These are phyloP conservation scores for Nycticryphes semicollaris DNA, from an alignment of 2,113 vertebrate genomes.

Conservation along the genomic window DNA sequence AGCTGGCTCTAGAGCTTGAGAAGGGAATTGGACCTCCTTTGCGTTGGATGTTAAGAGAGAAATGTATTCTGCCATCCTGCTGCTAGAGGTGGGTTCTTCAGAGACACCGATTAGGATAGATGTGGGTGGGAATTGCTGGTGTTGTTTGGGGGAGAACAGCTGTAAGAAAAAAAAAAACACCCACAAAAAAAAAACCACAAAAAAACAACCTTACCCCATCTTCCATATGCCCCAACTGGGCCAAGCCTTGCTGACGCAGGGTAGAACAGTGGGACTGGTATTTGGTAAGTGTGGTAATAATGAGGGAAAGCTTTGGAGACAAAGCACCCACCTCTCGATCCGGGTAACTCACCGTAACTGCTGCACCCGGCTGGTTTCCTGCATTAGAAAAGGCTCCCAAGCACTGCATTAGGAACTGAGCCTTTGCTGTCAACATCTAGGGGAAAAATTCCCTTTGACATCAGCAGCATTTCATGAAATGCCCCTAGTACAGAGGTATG, in stretches of 20 bases:
- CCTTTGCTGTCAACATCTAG: background rate
- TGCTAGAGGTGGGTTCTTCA: background rate
- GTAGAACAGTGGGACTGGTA: background rate
- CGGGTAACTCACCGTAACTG: background rate
- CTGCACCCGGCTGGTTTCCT: background rate
- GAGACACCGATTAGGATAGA: background rate
- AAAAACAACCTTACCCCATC: background rate
- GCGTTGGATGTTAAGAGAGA: background rate
- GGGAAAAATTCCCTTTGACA: background rate
- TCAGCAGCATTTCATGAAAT: background rate
- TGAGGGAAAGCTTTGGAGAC: background rate
- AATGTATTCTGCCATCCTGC: background rate
- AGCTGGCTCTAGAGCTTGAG: background rate
- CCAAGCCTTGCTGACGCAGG: accelerated
- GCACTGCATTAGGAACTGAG: background rate
- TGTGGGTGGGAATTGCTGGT: background rate
- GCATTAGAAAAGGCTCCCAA: background rate
- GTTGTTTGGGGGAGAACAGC: background rate
- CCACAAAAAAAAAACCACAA: no score
- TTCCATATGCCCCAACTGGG: background rate
- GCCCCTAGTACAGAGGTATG: background rate
- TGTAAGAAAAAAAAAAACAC: background rate
- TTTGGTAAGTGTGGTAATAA: background rate
- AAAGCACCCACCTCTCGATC: background rate
- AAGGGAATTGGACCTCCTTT: background rate